These are phyloP conservation scores for Hanleya hanleyi DNA, from an alignment of 2,888 invertebrate genomes.

Conservation along the genomic window DNA sequence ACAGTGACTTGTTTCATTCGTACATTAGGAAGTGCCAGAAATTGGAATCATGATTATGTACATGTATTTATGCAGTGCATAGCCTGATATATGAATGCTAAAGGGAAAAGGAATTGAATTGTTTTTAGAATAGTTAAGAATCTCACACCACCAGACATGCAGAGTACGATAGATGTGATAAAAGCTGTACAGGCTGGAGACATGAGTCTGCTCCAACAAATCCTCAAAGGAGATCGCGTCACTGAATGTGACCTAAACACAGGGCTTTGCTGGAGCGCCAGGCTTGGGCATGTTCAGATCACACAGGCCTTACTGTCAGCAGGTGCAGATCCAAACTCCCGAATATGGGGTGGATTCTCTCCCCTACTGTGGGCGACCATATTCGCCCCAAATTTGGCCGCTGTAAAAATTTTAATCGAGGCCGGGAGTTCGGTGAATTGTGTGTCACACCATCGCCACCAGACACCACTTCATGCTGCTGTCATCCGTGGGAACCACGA, in stretches of 20 bases:
- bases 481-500: constrained; percentile 41
- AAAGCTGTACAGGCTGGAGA: background rate
- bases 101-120: too few relatives aligned
- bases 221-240: background rate
- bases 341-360: constrained; percentile 50
- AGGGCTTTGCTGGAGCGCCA: constrained; percentile 49
- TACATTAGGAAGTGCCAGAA: too few relatives aligned
- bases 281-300: constrained; percentile 43
- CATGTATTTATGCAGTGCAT: too few relatives aligned
- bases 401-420: constrained; percentile 36
- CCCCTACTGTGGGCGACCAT: constrained; percentile 50
- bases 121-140: too few relatives aligned
- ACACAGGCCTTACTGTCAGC: constrained; percentile 32
- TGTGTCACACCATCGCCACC: constrained; percentile 40
- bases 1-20: too few relatives aligned
- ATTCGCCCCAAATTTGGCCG: constrained; percentile 39
- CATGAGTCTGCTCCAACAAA: background rate
- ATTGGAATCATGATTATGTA: too few relatives aligned
- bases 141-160: too few relatives aligned
- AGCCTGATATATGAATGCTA: too few relatives aligned
- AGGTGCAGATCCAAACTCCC: constrained; percentile 43
- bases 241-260: constrained; percentile 34
- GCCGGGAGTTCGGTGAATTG: constrained; percentile 43
- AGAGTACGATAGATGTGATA: background rate
- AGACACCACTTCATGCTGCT: constrained; percentile 51